Conservation (phyloP, 2,113 vertebrate genomes). For the Bufo gargarizans region DNA sequence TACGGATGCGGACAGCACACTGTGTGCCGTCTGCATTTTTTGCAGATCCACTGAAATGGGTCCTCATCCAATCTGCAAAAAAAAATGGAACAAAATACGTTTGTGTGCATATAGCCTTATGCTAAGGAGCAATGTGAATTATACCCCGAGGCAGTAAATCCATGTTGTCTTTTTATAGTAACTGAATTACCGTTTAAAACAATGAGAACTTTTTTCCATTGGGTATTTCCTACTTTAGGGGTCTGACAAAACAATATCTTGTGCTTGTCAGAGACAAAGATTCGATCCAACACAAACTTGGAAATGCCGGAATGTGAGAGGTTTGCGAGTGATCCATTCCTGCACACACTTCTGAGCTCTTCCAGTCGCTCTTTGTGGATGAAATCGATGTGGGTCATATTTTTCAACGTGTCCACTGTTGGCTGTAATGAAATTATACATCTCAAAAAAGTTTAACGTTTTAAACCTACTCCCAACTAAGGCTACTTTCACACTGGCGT, state of each 20-base stretch:
- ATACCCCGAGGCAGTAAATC: too few relatives aligned
- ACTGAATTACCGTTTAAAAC: constrained; percentile 86
- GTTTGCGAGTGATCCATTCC: constrained; percentile 81
- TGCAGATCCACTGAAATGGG: too few relatives aligned
- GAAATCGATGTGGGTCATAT: constrained; percentile 70
- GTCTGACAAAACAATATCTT: constrained; percentile 98
- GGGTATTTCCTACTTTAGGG: constrained; percentile 98
- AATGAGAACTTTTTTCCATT: constrained; percentile 99
- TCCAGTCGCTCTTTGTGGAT: constrained; percentile 79
- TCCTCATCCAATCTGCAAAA: too few relatives aligned
- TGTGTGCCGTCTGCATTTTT: too few relatives aligned
- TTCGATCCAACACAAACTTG: constrained; percentile 95
- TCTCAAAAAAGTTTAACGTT: background rate
- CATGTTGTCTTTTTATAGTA: too few relatives aligned
- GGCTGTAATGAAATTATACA: constrained; percentile 75
- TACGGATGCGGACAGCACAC: too few relatives aligned
- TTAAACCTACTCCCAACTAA: too few relatives aligned
- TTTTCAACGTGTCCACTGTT: constrained; percentile 66
- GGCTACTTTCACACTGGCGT: too few relatives aligned
- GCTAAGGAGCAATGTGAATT: too few relatives aligned
- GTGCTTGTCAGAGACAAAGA: constrained; percentile 97
- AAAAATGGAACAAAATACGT: too few relatives aligned
- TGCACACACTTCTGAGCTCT: constrained; percentile 81
- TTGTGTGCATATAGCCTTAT: too few relatives aligned
- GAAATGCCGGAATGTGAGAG: constrained; percentile 85